These are phyloP conservation scores for Loxodonta africana DNA, from an alignment of 2,113 vertebrate genomes.

Conservation along the genomic window DNA sequence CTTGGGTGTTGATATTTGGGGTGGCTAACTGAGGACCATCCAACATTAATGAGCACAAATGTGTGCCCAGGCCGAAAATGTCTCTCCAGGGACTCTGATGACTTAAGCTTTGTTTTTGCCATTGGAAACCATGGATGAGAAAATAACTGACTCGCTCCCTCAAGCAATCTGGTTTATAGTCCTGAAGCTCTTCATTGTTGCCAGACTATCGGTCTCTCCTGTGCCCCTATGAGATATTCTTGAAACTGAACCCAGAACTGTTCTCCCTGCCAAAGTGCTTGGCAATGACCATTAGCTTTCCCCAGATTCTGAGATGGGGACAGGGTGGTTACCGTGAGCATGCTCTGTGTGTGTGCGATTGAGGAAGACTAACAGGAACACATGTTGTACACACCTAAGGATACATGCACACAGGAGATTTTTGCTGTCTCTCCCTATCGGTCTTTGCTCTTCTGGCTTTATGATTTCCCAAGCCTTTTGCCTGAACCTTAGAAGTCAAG, in stretches of 20 bases:
- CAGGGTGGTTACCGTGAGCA: not conserved
- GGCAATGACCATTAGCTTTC: not conserved
- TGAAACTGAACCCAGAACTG: not conserved
- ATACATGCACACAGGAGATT: fast-evolving
- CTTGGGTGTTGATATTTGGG: not conserved
- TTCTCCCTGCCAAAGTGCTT: conserved; percentile 17
- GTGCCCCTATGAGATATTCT: not conserved
- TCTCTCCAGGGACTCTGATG: not conserved
- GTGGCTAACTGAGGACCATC: not conserved
- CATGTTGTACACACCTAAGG: fast-evolving
- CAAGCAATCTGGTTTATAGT: conserved; percentile 11
- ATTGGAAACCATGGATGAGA: conserved; percentile 54
- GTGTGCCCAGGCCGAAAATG: not conserved
- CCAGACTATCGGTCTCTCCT: not conserved
- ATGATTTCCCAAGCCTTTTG: not conserved
- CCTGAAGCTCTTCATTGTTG: not conserved
- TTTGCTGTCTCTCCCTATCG: not conserved
- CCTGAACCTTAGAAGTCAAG: not conserved
- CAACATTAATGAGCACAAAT: conserved; percentile 39
- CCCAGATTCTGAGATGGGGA: not conserved
- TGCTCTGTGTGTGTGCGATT: not conserved
- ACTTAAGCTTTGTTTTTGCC: conserved; percentile 25
- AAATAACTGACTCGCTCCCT: conserved; percentile 10
- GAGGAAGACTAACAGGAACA: not conserved
- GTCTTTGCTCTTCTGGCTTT: not conserved